Conservation (phyloP, 2,888 invertebrate genomes). For the Opisthograptis luteolata region DNA sequence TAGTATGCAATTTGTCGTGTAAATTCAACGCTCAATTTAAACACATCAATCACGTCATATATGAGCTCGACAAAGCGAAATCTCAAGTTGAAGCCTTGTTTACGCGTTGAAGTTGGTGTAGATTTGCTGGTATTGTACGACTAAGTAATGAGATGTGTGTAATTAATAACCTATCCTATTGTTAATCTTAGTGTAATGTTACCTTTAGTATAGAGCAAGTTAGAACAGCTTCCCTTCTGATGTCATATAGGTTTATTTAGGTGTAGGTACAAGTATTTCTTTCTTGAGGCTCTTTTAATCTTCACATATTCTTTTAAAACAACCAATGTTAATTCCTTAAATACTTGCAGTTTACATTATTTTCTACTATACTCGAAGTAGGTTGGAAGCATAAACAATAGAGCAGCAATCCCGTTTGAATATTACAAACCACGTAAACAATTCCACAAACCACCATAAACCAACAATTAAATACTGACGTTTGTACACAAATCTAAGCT, state of each 20-base stretch:
- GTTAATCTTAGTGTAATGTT: too few relatives aligned
- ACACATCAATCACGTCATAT: conserved; percentile 3
- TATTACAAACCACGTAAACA: conserved; percentile 8
- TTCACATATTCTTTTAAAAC: too few relatives aligned
- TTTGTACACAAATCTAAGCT: conserved; percentile 34
- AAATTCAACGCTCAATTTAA: conserved; percentile 1
- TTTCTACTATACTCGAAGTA: too few relatives aligned
- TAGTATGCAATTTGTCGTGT: conserved; percentile 3
- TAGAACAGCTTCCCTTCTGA: too few relatives aligned
- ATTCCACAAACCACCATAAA: conserved; percentile 8
- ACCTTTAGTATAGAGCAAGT: too few relatives aligned
- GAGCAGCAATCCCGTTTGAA: not conserved
- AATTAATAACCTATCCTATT: too few relatives aligned
- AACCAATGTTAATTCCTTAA: too few relatives aligned
- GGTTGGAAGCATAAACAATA: too few relatives aligned
- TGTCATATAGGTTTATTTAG: too few relatives aligned
- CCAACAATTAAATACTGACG: conserved; percentile 29
- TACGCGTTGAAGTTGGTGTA: conserved; percentile 11
- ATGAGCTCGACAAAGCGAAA: conserved; percentile 19
- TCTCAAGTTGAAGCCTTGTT: conserved; percentile 28
- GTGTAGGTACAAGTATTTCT: too few relatives aligned
- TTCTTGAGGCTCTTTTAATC: too few relatives aligned
- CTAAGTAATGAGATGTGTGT: not conserved
- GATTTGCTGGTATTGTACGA: conserved; percentile 6
- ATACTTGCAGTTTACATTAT: too few relatives aligned